Evolutionary conservation across 2,797 vertebrate species (phyloP).

Genomic region (Stomatorhinus walkeri): DNA sequence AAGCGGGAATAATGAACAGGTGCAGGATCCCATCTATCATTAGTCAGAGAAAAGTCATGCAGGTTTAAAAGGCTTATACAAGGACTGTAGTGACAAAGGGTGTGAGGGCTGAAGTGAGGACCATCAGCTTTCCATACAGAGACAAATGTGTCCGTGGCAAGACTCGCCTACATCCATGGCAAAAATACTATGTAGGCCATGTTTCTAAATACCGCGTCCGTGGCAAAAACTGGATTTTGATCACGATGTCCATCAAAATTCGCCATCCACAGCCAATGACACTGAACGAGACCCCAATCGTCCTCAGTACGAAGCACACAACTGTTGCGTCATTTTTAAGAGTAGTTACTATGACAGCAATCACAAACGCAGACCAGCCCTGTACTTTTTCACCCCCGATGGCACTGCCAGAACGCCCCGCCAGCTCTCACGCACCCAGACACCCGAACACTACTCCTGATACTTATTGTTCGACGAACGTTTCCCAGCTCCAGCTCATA

Average conservation of each 20-base stretch:
- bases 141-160: neutral
- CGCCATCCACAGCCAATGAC: neutral
- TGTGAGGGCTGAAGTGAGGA: neutral
- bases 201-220: neutral
- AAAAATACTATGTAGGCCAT: neutral
- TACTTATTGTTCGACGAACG: neutral
- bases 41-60: neutral
- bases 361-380: neutral
- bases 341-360: neutral
- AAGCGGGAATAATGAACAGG: constrained; percentile 16
- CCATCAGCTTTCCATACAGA: neutral
- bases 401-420: neutral
- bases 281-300: neutral
- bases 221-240: neutral
- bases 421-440: neutral
- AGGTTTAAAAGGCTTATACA: neutral
- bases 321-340: neutral
- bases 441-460: neutral
- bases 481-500: neutral
- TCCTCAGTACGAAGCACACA: neutral
- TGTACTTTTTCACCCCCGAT: neutral
- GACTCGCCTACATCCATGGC: neutral
- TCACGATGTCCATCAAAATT: neutral
- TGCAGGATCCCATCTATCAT: neutral
- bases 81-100: neutral